phyloP scores from a whole-genome alignment of 92 coral and sea anemone genomes.

The Meandrina meandrites region DNA sequence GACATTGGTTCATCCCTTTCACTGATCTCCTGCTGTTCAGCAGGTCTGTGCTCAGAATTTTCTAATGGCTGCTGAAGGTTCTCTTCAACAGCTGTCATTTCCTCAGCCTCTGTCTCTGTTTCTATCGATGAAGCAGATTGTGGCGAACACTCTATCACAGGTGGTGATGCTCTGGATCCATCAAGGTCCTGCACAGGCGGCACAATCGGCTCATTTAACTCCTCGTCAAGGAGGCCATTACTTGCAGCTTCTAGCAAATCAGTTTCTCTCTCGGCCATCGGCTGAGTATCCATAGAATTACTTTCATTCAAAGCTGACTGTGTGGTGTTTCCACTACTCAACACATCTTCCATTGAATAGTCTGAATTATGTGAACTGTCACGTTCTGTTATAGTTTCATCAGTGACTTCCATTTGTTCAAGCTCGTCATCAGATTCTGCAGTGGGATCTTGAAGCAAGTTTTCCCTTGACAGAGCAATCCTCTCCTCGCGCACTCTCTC shows the following conservation, averaged over 20 bases:
- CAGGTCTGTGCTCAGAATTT: not conserved
- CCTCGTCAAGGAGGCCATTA: slow-evolving; percentile 16
- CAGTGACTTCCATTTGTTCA: slow-evolving; percentile 61
- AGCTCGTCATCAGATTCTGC: slow-evolving; percentile 49
- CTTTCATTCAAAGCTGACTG: not conserved
- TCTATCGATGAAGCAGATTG: slow-evolving; percentile 37
- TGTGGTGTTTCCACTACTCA: not conserved
- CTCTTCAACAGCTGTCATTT: slow-evolving; percentile 11
- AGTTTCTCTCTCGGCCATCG: slow-evolving; percentile 20
- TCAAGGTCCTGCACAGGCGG: not conserved
- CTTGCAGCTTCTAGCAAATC: slow-evolving; percentile 17
- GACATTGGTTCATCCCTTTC: slow-evolving; percentile 28
- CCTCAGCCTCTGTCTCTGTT: slow-evolving; percentile 4
- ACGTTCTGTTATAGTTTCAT: slow-evolving; percentile 19
- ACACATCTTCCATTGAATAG: slow-evolving; percentile 32
- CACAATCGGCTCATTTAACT: not conserved
- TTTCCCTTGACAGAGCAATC: slow-evolving; percentile 54
- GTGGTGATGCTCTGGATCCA: slow-evolving; percentile 25
- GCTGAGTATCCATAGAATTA: slow-evolving; percentile 1
- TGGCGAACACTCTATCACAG: slow-evolving; percentile 16
- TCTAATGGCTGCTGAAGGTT: not conserved
- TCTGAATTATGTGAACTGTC: slow-evolving; percentile 31
- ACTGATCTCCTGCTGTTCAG: not conserved
- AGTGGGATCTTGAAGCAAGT: slow-evolving; percentile 48
- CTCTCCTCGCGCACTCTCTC: slow-evolving; percentile 74